A percentile compares a stretch with the other conserved stretches of the same genome.
Conservation (phyloP, 2,888 invertebrate species). For the Coronaproctus castanopsis region DNA sequence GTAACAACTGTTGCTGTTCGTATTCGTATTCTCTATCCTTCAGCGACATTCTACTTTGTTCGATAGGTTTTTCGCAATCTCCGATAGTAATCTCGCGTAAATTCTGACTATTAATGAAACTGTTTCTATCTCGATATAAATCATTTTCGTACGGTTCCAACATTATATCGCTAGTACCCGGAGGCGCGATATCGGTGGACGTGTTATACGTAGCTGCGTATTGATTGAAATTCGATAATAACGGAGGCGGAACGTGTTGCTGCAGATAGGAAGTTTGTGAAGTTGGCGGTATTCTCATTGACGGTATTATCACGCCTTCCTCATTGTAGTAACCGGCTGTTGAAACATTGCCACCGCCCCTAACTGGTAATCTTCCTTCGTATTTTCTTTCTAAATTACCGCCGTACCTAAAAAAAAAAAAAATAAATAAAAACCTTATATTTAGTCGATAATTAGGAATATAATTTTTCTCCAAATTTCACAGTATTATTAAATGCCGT, state of each 20-base stretch:
- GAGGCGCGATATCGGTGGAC: not conserved
- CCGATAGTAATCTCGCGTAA: not conserved
- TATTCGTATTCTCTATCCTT: not conserved
- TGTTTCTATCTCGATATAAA: not conserved
- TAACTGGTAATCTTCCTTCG: too few species aligned
- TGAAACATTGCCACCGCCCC: too few species aligned
- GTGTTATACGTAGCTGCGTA: not conserved
- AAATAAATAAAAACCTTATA: too few species aligned
- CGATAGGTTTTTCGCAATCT: not conserved
- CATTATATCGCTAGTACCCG: not conserved
- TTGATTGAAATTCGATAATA: not conserved
- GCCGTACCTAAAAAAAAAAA: too few species aligned
- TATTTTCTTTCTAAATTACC: too few species aligned
- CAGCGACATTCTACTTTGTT: not conserved
- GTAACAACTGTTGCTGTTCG: not conserved
- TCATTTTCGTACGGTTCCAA: not conserved
- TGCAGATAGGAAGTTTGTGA: too few species aligned
- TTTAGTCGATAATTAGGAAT: too few species aligned
- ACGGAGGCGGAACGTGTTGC: not conserved
- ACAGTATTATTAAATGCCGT: too few species aligned
- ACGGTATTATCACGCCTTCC: too few species aligned
- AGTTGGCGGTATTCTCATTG: too few species aligned
- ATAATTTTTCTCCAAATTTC: too few species aligned
- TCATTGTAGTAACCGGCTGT: too few species aligned
- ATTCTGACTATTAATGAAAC: not conserved